Conservation (phyloP, 2,113 vertebrate genomes). For the Hemichromis elongatus region DNA sequence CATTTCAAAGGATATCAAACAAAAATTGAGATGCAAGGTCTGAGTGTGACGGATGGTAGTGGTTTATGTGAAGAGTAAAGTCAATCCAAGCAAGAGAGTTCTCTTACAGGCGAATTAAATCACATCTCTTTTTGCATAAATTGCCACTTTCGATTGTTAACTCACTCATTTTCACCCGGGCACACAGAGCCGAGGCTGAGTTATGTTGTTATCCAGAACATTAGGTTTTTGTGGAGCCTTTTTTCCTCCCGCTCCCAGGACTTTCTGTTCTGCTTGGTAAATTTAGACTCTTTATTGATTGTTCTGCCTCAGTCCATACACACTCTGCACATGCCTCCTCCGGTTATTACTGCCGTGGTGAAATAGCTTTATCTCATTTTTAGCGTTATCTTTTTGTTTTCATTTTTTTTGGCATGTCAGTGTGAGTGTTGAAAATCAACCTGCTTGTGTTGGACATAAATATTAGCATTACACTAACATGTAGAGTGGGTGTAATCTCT, state of each 20-base stretch:
- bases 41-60: background rate
- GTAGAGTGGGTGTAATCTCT: background rate
- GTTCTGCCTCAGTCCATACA: conserved; percentile 12
- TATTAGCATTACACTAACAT: background rate
- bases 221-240: conserved; percentile 19
- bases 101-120: background rate
- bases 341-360: background rate
- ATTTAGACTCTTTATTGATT: conserved; percentile 28
- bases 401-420: background rate
- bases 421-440: conserved; percentile 7
- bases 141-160: background rate
- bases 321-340: background rate
- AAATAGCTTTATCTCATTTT: conserved; percentile 17
- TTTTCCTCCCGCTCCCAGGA: background rate
- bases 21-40: background rate
- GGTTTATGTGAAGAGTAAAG: background rate
- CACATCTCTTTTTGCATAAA: background rate
- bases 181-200: background rate
- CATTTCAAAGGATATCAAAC: background rate
- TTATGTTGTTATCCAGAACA: conserved; percentile 18
- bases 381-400: background rate
- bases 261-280: conserved; percentile 28
- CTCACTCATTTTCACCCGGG: background rate
- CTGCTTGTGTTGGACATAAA: background rate
- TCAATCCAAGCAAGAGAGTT: background rate